Evolutionary conservation across 2,113 vertebrate species (phyloP).

Genomic region (Merops nubicus): DNA sequence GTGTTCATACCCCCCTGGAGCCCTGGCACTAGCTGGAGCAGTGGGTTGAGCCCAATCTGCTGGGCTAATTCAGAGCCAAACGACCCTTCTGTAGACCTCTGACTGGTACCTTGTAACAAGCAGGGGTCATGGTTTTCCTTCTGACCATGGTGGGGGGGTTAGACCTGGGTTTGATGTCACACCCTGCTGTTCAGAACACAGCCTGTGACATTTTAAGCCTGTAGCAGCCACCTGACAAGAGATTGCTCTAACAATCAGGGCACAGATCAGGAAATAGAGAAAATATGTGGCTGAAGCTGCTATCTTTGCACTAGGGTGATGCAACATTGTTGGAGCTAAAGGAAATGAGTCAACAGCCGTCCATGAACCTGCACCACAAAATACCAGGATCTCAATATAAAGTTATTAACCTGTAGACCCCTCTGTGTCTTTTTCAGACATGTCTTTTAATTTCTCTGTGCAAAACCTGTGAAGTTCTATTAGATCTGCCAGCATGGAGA

Average conservation of each 20-base stretch:
- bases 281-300: rapidly evolving
- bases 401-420: neutral
- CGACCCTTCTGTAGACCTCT: rapidly evolving
- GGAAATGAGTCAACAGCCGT: neutral
- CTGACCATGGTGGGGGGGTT: neutral
- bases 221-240: neutral
- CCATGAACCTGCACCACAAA: neutral
- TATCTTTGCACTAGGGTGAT: neutral
- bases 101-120: neutral
- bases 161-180: neutral
- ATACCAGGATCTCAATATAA: neutral
- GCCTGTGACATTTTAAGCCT: neutral
- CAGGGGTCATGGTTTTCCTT: neutral
- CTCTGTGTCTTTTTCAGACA: neutral
- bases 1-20: neutral
- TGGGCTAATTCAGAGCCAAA: neutral
- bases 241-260: neutral
- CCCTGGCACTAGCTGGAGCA: neutral
- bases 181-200: neutral
- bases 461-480: neutral
- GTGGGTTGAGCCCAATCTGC: neutral
- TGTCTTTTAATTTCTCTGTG: neutral
- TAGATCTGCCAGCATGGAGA: neutral
- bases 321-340: too few species aligned
- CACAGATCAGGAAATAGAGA: neutral